Evolutionary conservation across 2,113 vertebrate species (phyloP).

Genomic region (Callaeas wilsoni): DNA sequence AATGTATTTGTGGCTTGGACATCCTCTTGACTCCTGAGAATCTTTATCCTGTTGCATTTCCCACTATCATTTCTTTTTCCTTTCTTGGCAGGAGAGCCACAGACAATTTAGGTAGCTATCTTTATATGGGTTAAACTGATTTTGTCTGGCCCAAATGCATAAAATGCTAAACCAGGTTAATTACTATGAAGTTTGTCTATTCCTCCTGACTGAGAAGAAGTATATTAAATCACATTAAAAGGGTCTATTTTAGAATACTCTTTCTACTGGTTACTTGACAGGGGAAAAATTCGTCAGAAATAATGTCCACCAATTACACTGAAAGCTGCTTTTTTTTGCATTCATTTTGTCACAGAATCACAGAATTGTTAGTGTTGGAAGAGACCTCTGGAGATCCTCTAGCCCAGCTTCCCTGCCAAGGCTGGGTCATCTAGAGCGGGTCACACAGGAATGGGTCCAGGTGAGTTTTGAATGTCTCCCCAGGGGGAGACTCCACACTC

Average conservation of each 20-base stretch:
- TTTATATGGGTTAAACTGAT: neutral
- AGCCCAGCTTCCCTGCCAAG: neutral
- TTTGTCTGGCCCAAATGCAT: neutral
- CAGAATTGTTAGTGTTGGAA: neutral
- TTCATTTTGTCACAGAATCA: neutral
- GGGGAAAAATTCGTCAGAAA: neutral
- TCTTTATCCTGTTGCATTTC: slow-evolving; percentile 13
- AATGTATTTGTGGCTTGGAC: slow-evolving; percentile 59
- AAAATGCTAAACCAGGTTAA: neutral
- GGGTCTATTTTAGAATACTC: neutral
- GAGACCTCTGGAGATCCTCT: neutral
- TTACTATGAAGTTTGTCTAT: neutral
- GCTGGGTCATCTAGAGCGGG: neutral
- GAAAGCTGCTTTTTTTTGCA: neutral
- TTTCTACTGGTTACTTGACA: neutral
- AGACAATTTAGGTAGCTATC: neutral
- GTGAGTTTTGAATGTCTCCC: neutral
- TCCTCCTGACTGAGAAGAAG: neutral
- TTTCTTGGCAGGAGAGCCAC: neutral
- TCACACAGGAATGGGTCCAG: neutral
- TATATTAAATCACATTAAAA: neutral
- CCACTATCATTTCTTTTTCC: neutral
- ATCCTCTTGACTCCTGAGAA: slow-evolving; percentile 41
- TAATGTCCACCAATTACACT: neutral
- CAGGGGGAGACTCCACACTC: neutral